Percentiles rank a stretch among this genome's conserved stretches.
phyloP scores from a whole-genome alignment of 2,888 invertebrate species.

The Deilephila elpenor region DNA sequence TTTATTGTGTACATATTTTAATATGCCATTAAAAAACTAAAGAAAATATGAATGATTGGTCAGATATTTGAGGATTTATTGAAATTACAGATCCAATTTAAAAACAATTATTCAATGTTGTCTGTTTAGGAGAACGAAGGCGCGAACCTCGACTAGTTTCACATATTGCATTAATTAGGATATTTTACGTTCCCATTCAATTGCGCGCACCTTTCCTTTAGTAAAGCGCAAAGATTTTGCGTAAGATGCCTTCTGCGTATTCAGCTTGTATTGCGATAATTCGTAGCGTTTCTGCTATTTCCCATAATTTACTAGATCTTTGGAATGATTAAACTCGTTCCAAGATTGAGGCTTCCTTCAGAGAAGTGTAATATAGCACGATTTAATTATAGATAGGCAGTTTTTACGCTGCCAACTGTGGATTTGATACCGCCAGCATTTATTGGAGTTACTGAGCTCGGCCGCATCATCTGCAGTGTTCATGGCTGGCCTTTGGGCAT shows the following conservation, averaged over 20 bases:
- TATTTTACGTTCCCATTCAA: slow-evolving; percentile 22
- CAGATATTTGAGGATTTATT: not conserved
- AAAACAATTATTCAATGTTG: not conserved
- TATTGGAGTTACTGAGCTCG: not conserved
- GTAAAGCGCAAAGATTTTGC: slow-evolving; percentile 14
- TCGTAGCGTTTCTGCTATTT: slow-evolving; percentile 24
- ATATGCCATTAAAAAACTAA: not conserved
- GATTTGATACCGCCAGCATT: slow-evolving; percentile 14
- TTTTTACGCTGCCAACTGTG: slow-evolving; percentile 15
- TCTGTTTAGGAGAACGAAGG: not conserved
- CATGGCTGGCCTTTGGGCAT: no score
- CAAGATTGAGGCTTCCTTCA: slow-evolving; percentile 13
- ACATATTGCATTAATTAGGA: slow-evolving; percentile 14
- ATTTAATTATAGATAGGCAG: slow-evolving; percentile 25
- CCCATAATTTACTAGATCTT: slow-evolving; percentile 31
- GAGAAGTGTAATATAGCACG: slow-evolving; percentile 15
- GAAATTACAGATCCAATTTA: not conserved
- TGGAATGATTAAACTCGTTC: slow-evolving; percentile 24
- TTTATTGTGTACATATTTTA: not conserved
- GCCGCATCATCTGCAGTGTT: no score
- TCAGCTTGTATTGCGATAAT: slow-evolving; percentile 26
- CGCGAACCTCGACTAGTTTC: not conserved
- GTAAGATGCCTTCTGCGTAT: slow-evolving; percentile 23
- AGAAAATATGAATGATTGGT: not conserved
- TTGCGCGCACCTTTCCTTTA: slow-evolving; percentile 16